Base-by-base conservation (phyloP, 2,888 invertebrate genomes). In the Oscheius sp. region DNA sequence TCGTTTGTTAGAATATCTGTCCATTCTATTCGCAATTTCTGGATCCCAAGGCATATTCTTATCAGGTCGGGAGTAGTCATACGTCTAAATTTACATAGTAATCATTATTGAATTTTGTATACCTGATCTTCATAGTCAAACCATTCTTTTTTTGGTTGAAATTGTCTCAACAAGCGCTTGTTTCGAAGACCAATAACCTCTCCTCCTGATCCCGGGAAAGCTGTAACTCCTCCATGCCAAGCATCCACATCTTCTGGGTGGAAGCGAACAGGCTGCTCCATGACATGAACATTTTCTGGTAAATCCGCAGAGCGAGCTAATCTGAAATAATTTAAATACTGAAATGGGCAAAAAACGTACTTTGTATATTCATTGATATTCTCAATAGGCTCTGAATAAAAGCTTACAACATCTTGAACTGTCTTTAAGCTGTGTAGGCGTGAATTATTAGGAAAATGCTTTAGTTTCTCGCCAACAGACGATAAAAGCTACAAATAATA, bases 111-210 rank as follows among this genome's bases (percentile, higher is more conserved):
- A 67, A 45, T n/a, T 15, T 31, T 46, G n/a, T n/a, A 37, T 34
- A 75, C 78, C 70, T 79, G 80, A 57, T 86, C 84, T 25, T 86
- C 85, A 63, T 80, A 85, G 64, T 85, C 85, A 68, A 76, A 85
- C 85, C 85, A 85, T 37, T 86, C 82, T 52, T 82, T 75, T 65
- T 85, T 85, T n/a, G 85, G 84, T 37, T 81, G 71, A 73, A 79
- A 85, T 55, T 84, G 80, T 42, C 84, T 72, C 15, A 79, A 72
- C 0, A 85, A 57, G 17, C 85, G 74, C 61, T 85, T 80, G 64
- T 84, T 84, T 10, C 85, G 75, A 34, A 85, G 65, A 3, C 80
- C 76, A 6, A 82, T 42, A 20, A 86, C 81, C 25, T 81, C 61
- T 37, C 85, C 85, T 3, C 83, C 82, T 20, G 71, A 70, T 34